These are phyloP conservation scores for Oryzias woworae DNA, from an alignment of 2,113 vertebrate genomes.

Conservation along the genomic window DNA sequence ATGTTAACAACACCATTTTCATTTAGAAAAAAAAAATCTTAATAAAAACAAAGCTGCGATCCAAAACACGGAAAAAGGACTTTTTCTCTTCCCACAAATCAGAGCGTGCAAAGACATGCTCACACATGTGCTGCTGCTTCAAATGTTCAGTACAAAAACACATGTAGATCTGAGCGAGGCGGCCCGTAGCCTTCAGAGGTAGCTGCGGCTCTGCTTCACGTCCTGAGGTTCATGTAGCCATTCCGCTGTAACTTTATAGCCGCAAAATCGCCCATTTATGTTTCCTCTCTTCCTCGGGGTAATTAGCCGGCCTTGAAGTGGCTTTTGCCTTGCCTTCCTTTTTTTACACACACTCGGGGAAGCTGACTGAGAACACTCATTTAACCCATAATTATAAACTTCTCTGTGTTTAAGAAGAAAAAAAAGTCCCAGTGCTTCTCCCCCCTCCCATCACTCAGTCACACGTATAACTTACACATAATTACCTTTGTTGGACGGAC, in stretches of 20 bases:
- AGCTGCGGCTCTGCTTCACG: constrained; percentile 59
- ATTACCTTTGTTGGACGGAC: constrained; percentile 58
- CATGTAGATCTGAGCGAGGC: constrained; percentile 36
- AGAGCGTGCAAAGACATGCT: not conserved
- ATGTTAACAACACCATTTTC: no score
- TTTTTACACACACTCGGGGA: constrained; percentile 69
- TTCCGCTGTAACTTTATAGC: constrained; percentile 67
- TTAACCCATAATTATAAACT: constrained; percentile 77
- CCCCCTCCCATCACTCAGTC: constrained; percentile 3
- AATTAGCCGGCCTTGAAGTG: constrained; percentile 78
- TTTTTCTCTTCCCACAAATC: not conserved
- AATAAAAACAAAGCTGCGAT: no score
- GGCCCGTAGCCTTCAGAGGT: constrained; percentile 44
- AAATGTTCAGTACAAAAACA: constrained; percentile 22
- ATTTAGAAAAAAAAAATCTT: no score
- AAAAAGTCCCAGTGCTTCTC: constrained; percentile 1
- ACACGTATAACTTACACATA: constrained; percentile 55
- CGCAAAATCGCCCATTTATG: constrained; percentile 67
- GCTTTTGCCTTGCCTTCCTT: constrained; percentile 70
- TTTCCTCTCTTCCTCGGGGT: constrained; percentile 73
- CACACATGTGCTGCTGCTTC: not conserved
- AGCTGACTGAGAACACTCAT: constrained; percentile 71
- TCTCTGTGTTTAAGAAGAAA: constrained; percentile 65
- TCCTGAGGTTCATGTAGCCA: constrained; percentile 59
- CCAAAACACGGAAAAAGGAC: no score